Base-by-base conservation (phyloP, 1,140 invertebrate species). In the Druon quercuslanigerum region DNA sequence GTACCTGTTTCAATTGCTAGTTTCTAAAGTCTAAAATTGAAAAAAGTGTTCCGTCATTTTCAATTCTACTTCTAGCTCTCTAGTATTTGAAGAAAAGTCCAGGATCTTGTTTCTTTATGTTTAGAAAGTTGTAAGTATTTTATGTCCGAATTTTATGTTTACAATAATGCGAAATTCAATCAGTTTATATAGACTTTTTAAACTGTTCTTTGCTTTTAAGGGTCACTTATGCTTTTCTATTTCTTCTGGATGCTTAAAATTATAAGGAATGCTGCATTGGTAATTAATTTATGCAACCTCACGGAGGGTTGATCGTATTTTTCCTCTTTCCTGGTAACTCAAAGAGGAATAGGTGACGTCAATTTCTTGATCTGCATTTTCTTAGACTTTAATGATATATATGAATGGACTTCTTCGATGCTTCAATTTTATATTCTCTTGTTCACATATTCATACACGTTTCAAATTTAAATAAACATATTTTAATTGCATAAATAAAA, bases 251-350 rank as follows among this genome's bases (percentile, higher is more conserved):
- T 66, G 33, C 13, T 46, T 7, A 9, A 66, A 66, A 66, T 66
- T 66, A 66, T n/a, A 9, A 66, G 11, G 16, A 66, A 57, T 57
- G 19, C 33, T 14, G 20, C n/a, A 66, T 13, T 19, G 66, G 17
- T 72, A 75, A 82, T 79, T 82, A 79, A 86, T 84, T 85, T 84
- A 85, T 83, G 80, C 77, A 75, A 80, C 57, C 71, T 73, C 79
- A 83, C 74, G 83, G 66, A 74, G 71, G 54, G 40, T n/a, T 19
- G 13, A 57, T 81, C 56, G 51, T 40, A 66, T 66, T 40, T 66
- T 66, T 46, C 13, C 16, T 13, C 25, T 51, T 33, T 6, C 25
- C 33, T 33, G 3, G 54, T 17, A 51, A 73, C 52, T 77, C 50
- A 40, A 73, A 77, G 33, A 25, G 13, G 54, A 56, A 72, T n/a